These are phyloP conservation scores for Drosophila suboccidentalis DNA, from an alignment of 2,888 invertebrate genomes.

Conservation along the genomic window DNA sequence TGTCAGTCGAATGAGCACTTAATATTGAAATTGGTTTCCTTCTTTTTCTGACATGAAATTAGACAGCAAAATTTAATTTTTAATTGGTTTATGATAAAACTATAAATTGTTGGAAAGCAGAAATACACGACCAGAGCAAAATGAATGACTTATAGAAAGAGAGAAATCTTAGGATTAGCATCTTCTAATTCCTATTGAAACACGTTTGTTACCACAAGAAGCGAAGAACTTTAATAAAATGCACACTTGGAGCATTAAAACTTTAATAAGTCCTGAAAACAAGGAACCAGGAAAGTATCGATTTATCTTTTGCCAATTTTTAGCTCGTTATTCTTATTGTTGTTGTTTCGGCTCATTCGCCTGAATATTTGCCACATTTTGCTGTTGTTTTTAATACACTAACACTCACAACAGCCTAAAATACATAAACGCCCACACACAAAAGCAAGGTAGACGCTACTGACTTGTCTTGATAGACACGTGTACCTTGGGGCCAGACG, in stretches of 20 bases:
- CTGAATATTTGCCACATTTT: constrained; percentile 53
- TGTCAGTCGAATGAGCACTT: background rate
- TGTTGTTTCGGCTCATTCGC: constrained; percentile 37
- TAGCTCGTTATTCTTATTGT: constrained; percentile 65
- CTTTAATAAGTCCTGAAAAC: constrained; percentile 61
- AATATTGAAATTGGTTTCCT: background rate
- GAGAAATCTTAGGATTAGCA: constrained; percentile 38
- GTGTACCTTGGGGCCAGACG: constrained; percentile 38
- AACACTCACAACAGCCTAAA: too few species aligned
- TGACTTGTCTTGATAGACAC: constrained; percentile 30
- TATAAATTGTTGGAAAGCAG: too few species aligned
- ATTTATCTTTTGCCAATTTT: constrained; percentile 73
- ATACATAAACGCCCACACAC: constrained; percentile 33
- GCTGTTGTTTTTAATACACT: constrained; percentile 53
- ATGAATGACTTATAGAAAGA: background rate
- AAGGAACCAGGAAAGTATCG: constrained; percentile 53
- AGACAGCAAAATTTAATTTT: background rate
- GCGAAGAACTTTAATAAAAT: constrained; percentile 51
- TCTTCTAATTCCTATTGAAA: constrained; percentile 5
- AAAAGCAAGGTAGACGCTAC: constrained; percentile 31
- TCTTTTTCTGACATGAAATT: background rate
- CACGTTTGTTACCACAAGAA: constrained; percentile 14
- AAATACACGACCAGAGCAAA: background rate
- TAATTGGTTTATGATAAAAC: too few species aligned
- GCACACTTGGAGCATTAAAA: constrained; percentile 51